These are phyloP conservation scores for Hirtodrosophila alboralis DNA, from an alignment of 2,888 invertebrate genomes.

Conservation along the genomic window DNA sequence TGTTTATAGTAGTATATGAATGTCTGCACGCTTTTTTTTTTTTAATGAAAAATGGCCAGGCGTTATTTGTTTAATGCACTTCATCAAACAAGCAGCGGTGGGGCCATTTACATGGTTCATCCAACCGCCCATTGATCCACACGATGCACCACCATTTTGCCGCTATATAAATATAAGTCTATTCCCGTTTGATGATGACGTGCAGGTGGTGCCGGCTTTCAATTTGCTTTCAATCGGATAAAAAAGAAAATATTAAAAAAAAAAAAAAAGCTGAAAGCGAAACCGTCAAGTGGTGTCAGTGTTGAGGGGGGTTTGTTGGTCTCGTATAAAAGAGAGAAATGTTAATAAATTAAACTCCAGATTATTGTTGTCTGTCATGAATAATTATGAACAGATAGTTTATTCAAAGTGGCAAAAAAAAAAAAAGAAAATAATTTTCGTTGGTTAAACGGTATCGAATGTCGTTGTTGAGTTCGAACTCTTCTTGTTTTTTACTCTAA, in stretches of 20 bases:
- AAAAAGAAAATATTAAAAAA: slow-evolving; percentile 56
- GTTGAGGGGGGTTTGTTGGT: no score
- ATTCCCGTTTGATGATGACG: slow-evolving; percentile 18
- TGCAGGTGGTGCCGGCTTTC: slow-evolving; percentile 56
- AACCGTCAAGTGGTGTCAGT: slow-evolving; percentile 26
- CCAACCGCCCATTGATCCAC: slow-evolving; percentile 17
- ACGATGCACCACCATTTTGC: not conserved
- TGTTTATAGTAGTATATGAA: no score
- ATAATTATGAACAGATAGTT: slow-evolving; percentile 42
- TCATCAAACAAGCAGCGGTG: slow-evolving; percentile 55
- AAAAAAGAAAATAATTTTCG: slow-evolving; percentile 51
- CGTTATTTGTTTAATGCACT: slow-evolving; percentile 70
- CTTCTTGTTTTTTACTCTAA: no score
- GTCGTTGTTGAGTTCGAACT: slow-evolving; percentile 3
- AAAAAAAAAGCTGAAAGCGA: slow-evolving; percentile 48
- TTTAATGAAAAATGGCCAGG: slow-evolving; percentile 44
- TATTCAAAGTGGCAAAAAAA: slow-evolving; percentile 28
- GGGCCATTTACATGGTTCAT: slow-evolving; percentile 23
- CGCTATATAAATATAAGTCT: not conserved
- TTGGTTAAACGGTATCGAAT: slow-evolving; percentile 8
- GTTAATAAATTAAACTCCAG: slow-evolving; percentile 56
- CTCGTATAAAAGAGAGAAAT: slow-evolving; percentile 4
- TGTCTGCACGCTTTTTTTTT: no score
- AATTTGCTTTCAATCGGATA: slow-evolving; percentile 62
- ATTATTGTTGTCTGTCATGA: slow-evolving; percentile 49